Percentiles rank a stretch among this genome's conserved stretches.
Evolutionary conservation across 2,888 invertebrate genomes (phyloP).

Genomic region (Plebejus anna): DNA sequence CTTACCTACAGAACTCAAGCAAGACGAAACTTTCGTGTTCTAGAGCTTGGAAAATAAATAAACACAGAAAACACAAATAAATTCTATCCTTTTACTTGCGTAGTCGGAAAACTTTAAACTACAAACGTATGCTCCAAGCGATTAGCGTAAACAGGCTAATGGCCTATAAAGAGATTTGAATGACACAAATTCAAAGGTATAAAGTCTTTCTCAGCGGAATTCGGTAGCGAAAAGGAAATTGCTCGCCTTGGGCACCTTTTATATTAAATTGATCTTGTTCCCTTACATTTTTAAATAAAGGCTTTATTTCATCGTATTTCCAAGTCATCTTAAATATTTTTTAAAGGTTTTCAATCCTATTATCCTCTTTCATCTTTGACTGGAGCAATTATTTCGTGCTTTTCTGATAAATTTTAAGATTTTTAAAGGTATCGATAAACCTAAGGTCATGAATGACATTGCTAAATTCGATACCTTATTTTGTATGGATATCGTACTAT

Average conservation of each 20-base stretch:
- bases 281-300: constrained; percentile 38
- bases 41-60: background rate
- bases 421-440: background rate
- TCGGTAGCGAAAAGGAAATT: constrained; percentile 61
- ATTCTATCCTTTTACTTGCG: background rate
- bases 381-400: constrained; percentile 28
- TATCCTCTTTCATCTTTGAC: constrained; percentile 27
- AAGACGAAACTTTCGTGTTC: background rate
- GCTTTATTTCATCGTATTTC: constrained; percentile 31
- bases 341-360: constrained; percentile 36
- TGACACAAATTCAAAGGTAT: constrained; percentile 62
- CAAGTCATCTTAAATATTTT: constrained; percentile 32
- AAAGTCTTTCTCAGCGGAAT: constrained; percentile 46
- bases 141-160: constrained; percentile 47
- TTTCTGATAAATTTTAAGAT: constrained; percentile 32
- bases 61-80: background rate
- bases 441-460: background rate
- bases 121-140: background rate
- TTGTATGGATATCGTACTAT: background rate
- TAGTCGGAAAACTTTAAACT: background rate
- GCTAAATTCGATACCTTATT: background rate
- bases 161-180: constrained; percentile 44
- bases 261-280: constrained; percentile 45
- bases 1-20: too few relatives aligned
- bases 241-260: constrained; percentile 55